Percentiles rank a stretch among this genome's conserved stretches.
phyloP scores from a whole-genome alignment of 2,113 vertebrate species.

The Poecile atricapillus region DNA sequence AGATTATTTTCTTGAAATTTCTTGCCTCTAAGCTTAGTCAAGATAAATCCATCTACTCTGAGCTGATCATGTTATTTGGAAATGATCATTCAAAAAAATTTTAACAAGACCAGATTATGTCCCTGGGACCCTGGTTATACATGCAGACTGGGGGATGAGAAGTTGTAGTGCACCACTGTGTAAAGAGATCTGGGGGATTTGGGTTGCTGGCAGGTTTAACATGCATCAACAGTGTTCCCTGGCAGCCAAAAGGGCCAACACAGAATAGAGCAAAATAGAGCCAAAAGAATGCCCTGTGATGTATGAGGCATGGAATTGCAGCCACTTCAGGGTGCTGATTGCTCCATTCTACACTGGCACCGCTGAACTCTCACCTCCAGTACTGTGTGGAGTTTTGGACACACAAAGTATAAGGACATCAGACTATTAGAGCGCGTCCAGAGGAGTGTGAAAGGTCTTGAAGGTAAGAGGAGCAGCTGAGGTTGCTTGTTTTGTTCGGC shows the following conservation, averaged over 20 bases:
- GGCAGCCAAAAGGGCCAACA: background rate
- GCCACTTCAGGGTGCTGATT: accelerated
- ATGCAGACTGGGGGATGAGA: background rate
- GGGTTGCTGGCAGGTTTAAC: background rate
- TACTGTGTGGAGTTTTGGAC: background rate
- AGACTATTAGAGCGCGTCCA: background rate
- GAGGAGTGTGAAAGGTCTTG: background rate
- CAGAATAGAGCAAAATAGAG: too few species aligned
- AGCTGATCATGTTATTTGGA: background rate
- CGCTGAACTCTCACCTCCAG: accelerated
- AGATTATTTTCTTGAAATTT: background rate
- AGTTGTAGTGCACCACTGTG: accelerated
- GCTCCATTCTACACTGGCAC: too few species aligned
- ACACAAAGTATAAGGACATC: background rate
- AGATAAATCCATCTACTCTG: background rate
- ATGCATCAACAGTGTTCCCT: background rate
- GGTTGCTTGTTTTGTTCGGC: background rate
- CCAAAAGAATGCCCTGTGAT: too few species aligned
- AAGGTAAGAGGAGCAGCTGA: background rate
- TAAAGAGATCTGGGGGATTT: background rate
- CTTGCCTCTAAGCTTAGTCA: background rate
- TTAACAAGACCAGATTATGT: background rate
- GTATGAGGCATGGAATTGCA: accelerated
- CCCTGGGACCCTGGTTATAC: background rate
- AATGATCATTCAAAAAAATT: background rate